These are phyloP conservation scores for Oreortyx pictus DNA, from an alignment of 2,797 vertebrate genomes.

Conservation along the genomic window DNA sequence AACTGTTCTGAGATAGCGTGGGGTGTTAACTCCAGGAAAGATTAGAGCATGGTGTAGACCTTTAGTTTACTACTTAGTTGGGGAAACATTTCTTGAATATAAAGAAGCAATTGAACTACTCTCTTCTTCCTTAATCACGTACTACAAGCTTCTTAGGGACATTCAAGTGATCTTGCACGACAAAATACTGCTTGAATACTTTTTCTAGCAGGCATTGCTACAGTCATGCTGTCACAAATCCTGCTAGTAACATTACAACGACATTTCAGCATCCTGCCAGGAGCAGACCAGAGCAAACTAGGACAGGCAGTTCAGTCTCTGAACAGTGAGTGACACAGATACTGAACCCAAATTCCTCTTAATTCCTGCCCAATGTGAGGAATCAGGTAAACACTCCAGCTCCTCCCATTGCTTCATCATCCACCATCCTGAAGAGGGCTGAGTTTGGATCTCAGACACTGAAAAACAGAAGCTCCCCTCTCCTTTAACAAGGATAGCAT, in stretches of 20 bases:
- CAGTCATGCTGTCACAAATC: background rate
- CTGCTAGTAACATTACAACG: background rate
- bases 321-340: background rate
- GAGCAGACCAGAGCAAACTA: background rate
- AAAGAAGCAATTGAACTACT: constrained; percentile 21
- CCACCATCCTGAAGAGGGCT: background rate
- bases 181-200: background rate
- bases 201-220: background rate
- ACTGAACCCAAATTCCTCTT: background rate
- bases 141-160: background rate
- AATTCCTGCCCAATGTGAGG: background rate
- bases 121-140: background rate
- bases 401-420: background rate
- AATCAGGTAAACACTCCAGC: background rate
- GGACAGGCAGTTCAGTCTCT: background rate
- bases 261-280: background rate
- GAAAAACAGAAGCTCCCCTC: background rate
- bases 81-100: background rate
- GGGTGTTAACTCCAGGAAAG: background rate
- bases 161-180: background rate
- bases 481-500: background rate
- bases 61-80: constrained; percentile 2
- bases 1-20: background rate
- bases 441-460: background rate
- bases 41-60: background rate